Conservation (phyloP, 2,113 vertebrate species). For the Ameiurus melas region DNA sequence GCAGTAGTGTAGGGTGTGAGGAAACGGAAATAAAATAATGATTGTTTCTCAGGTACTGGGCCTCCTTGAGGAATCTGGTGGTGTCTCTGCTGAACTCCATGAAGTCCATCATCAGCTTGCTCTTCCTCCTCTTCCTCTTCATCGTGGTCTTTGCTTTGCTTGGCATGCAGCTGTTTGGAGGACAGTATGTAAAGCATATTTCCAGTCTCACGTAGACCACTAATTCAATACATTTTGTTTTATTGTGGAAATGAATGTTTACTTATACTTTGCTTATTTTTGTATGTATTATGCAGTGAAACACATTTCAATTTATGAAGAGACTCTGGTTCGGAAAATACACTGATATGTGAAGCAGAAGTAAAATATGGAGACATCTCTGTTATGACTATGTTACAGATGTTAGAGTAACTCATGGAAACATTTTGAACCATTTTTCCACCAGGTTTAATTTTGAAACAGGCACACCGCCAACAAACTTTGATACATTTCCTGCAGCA, state of each 20-base stretch:
- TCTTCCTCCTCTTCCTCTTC: constrained; percentile 97
- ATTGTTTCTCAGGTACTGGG: constrained; percentile 84
- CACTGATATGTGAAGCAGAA: background rate
- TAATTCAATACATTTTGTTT: background rate
- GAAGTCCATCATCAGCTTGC: constrained; percentile 98
- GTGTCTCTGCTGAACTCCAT: constrained; percentile 96
- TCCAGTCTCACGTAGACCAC: background rate
- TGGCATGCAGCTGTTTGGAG: constrained; percentile 97
- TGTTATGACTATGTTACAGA: background rate
- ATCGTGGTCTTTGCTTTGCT: constrained; percentile 94
- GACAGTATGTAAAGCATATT: constrained; percentile 82
- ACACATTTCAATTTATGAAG: background rate
- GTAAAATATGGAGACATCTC: background rate
- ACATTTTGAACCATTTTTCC: background rate
- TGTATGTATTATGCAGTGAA: background rate
- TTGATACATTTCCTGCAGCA: constrained; percentile 97
- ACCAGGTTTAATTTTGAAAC: constrained; percentile 82
- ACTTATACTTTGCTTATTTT: background rate
- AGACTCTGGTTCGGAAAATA: background rate
- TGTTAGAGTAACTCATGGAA: background rate
- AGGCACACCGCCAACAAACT: constrained; percentile 93
- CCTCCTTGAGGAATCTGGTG: constrained; percentile 91
- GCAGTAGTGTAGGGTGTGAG: too few relatives aligned
- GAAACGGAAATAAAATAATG: too few relatives aligned
- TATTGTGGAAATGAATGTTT: background rate